Percentiles rank a stretch among this genome's conserved stretches.
These are phyloP conservation scores for Pediacus dermestoides DNA, from an alignment of 2,888 invertebrate species.

Conservation along the genomic window DNA sequence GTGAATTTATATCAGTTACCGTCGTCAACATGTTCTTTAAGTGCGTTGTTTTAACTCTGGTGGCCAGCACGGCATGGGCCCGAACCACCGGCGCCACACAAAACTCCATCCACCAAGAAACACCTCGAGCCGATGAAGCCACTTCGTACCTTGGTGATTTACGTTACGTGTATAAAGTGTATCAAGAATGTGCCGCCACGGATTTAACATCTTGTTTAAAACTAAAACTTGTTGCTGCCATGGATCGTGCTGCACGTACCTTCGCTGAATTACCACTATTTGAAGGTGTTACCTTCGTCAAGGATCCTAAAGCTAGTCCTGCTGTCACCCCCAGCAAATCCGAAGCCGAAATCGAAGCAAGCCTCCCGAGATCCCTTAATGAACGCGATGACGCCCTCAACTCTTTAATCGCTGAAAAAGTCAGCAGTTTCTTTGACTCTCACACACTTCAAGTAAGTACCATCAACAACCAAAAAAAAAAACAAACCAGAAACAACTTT, in stretches of 20 bases:
- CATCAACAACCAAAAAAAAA: not conserved
- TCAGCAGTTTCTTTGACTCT: constrained; percentile 70
- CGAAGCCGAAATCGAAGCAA: constrained; percentile 66
- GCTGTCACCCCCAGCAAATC: constrained; percentile 48
- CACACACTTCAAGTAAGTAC: constrained; percentile 70
- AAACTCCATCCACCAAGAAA: constrained; percentile 45
- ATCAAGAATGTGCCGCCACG: constrained; percentile 72
- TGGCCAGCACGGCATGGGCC: constrained; percentile 53
- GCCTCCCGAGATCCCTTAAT: constrained; percentile 68
- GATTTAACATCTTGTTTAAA: constrained; percentile 73
- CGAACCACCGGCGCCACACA: constrained; percentile 53
- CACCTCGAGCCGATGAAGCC: constrained; percentile 39
- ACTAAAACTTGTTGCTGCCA: constrained; percentile 70
- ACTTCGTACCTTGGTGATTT: constrained; percentile 61
- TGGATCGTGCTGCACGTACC: constrained; percentile 68
- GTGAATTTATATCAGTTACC: constrained; percentile 46
- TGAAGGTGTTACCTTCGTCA: constrained; percentile 73
- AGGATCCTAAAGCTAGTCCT: constrained; percentile 53
- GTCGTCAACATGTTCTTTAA: constrained; percentile 53
- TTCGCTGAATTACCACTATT: constrained; percentile 61
- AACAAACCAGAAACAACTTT: constrained; percentile 4
- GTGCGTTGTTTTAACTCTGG: constrained; percentile 58
- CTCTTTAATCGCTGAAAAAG: constrained; percentile 69
- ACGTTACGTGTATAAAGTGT: constrained; percentile 71
- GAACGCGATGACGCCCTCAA: constrained; percentile 71